Conservation (phyloP, 2,113 vertebrate species). For the Ivindomyrus marchei region DNA sequence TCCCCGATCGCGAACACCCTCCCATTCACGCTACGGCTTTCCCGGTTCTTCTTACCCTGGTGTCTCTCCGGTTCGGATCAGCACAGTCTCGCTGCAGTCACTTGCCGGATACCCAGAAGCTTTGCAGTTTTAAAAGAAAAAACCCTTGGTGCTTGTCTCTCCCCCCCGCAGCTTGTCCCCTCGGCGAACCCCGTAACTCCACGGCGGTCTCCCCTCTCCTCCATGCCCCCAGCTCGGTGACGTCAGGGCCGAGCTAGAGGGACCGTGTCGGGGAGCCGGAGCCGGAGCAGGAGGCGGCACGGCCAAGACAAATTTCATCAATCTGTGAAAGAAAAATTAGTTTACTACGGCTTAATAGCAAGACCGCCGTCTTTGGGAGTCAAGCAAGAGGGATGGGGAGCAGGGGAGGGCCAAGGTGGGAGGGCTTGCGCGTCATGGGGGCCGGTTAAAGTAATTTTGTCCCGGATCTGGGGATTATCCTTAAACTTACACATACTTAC, state of each 20-base stretch:
- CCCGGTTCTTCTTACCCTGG: not conserved
- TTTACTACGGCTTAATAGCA: not conserved
- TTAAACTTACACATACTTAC: not conserved
- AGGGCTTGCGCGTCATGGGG: not conserved
- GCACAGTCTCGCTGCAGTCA: not conserved
- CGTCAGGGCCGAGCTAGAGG: not conserved
- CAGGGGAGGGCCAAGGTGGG: not conserved
- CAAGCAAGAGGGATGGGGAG: not conserved
- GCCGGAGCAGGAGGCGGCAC: not conserved
- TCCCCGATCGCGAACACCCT: not conserved
- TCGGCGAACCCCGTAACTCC: not conserved
- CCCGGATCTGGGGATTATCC: not conserved
- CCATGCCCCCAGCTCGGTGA: not conserved
- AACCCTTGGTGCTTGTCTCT: not conserved
- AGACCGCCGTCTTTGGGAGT: not conserved
- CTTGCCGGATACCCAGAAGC: not conserved
- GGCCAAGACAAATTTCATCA: not conserved
- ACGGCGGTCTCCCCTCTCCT: not conserved
- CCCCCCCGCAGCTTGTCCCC: not conserved
- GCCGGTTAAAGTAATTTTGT: not conserved
- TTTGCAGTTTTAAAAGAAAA: not conserved
- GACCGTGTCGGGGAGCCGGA: not conserved
- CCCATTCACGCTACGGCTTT: not conserved
- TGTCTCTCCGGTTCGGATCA: not conserved
- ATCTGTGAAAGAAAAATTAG: not conserved